Base-by-base conservation (phyloP, 2,113 vertebrate genomes). In the Platycercus adscitus region DNA sequence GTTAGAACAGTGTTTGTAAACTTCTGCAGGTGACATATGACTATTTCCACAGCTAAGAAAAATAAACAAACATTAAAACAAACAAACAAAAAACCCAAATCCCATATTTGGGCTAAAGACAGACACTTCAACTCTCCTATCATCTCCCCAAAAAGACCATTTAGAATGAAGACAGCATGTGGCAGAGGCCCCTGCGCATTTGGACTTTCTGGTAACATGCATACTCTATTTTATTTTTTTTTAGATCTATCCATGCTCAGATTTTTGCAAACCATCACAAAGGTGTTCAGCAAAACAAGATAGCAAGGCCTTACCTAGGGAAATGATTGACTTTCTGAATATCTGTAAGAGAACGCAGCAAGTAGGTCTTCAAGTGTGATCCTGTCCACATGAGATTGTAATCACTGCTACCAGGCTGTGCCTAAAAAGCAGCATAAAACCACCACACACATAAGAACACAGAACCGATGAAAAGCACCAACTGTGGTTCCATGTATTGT, bases 361-460 rank as follows among this genome's bases (percentile, higher is more conserved):
- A 90, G 80, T 99, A 99, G 91, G 99, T 99, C 97, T 99, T 99
- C 95, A 99, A 97, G 97, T 99, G 99, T 80, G 99, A 99, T 79
- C 99, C 99, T 14, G 99, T 99, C 99, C 99, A 99, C 99, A 99
- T 99, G n/a, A 99, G 98, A 94, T 99, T 99, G 91, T 99, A 99
- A 95, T 99, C 98, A 2, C 97, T 99, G 95, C 99, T 99, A 88
- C 98, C 99, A 37, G 98, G 98, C 85, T 99, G 99, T 89, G 99
- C 99, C 99, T 99, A 23, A 95, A 93, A 87, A 78, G 66, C 35
- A 73, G 88, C 37, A 88, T 17, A 68, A 86, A 60, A 91, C 37
- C 44, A 87, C 11, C n/a, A 64, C 20, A 72, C 12, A 37, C 16
- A n/a, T 13, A 64, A 71, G 92, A 71, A 41, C 18, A 84, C 0